A percentile compares a stretch with the other conserved stretches of the same genome.
These are phyloP conservation scores for Bradypodion ventrale DNA, from an alignment of 2,797 vertebrate genomes.

Conservation along the genomic window DNA sequence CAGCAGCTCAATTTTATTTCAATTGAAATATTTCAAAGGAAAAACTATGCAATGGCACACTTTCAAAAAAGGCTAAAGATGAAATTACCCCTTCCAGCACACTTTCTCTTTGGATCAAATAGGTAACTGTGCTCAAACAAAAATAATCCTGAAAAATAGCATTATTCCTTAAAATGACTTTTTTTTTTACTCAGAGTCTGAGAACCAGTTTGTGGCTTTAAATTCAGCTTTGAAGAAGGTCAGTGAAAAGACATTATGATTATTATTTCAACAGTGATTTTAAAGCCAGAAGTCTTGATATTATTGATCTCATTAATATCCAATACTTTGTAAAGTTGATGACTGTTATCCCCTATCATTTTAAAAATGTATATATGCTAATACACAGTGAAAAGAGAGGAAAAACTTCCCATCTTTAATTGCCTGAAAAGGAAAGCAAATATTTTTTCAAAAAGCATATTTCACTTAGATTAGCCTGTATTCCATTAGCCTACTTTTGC, in stretches of 20 bases:
- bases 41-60: background rate
- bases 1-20: background rate
- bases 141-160: slow-evolving; percentile 10
- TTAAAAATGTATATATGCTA: background rate
- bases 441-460: background rate
- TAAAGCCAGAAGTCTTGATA: background rate
- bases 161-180: slow-evolving; percentile 20
- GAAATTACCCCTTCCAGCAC: background rate
- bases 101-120: background rate
- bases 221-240: slow-evolving; percentile 39
- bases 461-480: background rate
- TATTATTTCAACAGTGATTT: background rate
- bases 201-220: slow-evolving; percentile 34
- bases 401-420: background rate
- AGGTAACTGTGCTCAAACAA: background rate
- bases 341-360: background rate
- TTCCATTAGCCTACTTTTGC: background rate
- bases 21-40: background rate
- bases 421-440: background rate
- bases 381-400: background rate
- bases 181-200: slow-evolving; percentile 9
- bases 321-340: background rate
- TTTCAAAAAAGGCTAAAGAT: background rate
- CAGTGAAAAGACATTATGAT: slow-evolving; percentile 41
- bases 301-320: background rate